A percentile compares a stretch with the other conserved stretches of the same genome.
These are phyloP conservation scores for Stegodyphus mimosarum DNA, from an alignment of 1,140 invertebrate species.

Conservation along the genomic window DNA sequence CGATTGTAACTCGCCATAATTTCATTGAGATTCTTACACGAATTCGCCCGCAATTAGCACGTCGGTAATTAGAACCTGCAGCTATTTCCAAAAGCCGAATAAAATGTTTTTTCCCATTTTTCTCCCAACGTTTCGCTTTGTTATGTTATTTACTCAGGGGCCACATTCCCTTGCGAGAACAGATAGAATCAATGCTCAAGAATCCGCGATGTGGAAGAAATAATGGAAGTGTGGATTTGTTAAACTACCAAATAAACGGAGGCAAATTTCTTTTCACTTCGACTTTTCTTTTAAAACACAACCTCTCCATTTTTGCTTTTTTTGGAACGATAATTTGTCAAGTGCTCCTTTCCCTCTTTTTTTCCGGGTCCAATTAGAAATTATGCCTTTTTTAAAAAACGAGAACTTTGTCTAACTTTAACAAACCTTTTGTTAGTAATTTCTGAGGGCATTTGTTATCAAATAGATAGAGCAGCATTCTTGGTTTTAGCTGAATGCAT, in stretches of 20 bases:
- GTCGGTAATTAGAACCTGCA: slow-evolving; percentile 45
- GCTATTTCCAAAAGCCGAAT: slow-evolving; percentile 53
- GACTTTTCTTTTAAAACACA: not conserved
- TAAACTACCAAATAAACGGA: slow-evolving; percentile 44
- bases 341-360: not conserved
- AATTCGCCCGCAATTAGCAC: slow-evolving; percentile 46
- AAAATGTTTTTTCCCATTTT: slow-evolving; percentile 20
- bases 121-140: not conserved
- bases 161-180: not conserved
- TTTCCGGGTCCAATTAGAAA: not conserved
- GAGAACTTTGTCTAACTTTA: not conserved
- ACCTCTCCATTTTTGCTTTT: slow-evolving; percentile 4
- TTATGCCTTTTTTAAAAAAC: not conserved
- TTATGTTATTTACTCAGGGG: slow-evolving; percentile 2
- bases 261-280: not conserved
- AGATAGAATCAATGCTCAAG: slow-evolving; percentile 3
- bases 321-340: not conserved
- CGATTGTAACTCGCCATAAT: slow-evolving; percentile 40
- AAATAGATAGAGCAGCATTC: too few species aligned
- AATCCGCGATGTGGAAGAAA: slow-evolving; percentile 9
- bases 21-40: slow-evolving; percentile 48
- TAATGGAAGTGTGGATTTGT: slow-evolving; percentile 41
- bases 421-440: not conserved
- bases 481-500: too few species aligned
- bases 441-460: not conserved